phyloP scores from a whole-genome alignment of 1,140 invertebrate species.

The Agrypnia vestita region DNA sequence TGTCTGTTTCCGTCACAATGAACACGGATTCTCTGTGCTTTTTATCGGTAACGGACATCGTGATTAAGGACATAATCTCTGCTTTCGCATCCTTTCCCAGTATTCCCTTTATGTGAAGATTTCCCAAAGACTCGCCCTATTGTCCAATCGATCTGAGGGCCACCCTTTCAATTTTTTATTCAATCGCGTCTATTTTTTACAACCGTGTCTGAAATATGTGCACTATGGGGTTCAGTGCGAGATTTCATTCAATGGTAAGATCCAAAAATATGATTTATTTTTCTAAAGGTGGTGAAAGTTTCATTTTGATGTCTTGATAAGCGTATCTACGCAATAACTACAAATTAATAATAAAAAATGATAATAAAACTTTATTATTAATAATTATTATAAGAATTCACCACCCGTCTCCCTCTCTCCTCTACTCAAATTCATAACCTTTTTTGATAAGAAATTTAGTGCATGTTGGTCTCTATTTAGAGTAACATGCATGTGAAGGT shows the following conservation, averaged over 20 bases:
- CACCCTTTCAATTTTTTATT: constrained; percentile 60
- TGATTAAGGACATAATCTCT: constrained; percentile 61
- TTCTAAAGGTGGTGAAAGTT: not conserved
- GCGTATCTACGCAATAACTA: too few relatives aligned
- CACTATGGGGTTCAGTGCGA: not conserved
- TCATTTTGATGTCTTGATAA: too few relatives aligned
- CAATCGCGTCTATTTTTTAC: constrained; percentile 49
- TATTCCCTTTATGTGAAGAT: constrained; percentile 48
- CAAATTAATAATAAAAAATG: too few relatives aligned
- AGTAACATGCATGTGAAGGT: too few relatives aligned
- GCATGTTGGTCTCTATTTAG: too few relatives aligned
- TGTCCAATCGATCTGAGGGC: constrained; percentile 58
- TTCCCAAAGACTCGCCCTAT: constrained; percentile 49
- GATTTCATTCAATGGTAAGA: not conserved
- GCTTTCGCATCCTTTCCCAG: constrained; percentile 58
- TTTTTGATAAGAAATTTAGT: too few relatives aligned
- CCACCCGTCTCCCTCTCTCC: too few relatives aligned
- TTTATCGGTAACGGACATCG: constrained; percentile 62
- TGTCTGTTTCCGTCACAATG: constrained; percentile 33
- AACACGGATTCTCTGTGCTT: constrained; percentile 32
- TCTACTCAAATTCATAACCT: too few relatives aligned
- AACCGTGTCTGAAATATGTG: constrained; percentile 1
- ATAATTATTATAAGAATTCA: too few relatives aligned
- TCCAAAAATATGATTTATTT: not conserved
- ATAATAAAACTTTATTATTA: too few relatives aligned